Conservation (phyloP, 2,888 invertebrate species). For the Meteorus cinctellus region DNA sequence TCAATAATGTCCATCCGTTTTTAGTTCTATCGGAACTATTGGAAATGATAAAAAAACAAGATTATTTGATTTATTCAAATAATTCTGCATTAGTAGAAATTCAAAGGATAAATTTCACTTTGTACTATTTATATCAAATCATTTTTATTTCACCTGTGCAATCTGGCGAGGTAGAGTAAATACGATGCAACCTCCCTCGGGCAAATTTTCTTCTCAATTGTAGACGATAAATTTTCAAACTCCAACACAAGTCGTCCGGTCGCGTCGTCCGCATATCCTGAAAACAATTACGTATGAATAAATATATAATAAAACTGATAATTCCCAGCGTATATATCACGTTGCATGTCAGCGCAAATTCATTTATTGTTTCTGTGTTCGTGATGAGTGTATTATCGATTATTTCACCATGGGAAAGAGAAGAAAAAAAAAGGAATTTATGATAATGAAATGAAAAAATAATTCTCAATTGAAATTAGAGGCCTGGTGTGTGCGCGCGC, state of each 20-base stretch:
- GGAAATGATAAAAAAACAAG: slow-evolving; percentile 48
- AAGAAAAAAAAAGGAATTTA: slow-evolving; percentile 8
- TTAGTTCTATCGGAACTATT: slow-evolving; percentile 72
- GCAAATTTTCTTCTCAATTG: slow-evolving; percentile 77
- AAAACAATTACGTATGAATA: slow-evolving; percentile 58
- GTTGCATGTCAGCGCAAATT: slow-evolving; percentile 1
- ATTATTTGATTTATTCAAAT: slow-evolving; percentile 5
- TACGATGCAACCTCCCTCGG: slow-evolving; percentile 82
- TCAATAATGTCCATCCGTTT: slow-evolving; percentile 75
- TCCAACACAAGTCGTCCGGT: slow-evolving; percentile 80
- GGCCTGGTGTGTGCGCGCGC: slow-evolving; percentile 14
- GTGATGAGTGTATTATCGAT: slow-evolving; percentile 62
- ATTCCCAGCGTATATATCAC: background rate
- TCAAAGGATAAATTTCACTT: too few relatives aligned
- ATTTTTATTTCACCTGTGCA: slow-evolving; percentile 78
- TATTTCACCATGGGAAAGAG: slow-evolving; percentile 39
- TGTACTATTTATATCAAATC: slow-evolving; percentile 12
- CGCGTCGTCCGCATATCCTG: slow-evolving; percentile 79
- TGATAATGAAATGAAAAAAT: slow-evolving; percentile 18
- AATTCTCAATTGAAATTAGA: slow-evolving; percentile 25
- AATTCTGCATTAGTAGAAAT: too few relatives aligned
- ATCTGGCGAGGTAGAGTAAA: slow-evolving; percentile 82
- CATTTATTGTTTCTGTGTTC: slow-evolving; percentile 21
- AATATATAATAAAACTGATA: background rate
- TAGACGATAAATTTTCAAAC: slow-evolving; percentile 77